Conservation (phyloP, 2,888 invertebrate species). For the Ochropleura leucogaster region DNA sequence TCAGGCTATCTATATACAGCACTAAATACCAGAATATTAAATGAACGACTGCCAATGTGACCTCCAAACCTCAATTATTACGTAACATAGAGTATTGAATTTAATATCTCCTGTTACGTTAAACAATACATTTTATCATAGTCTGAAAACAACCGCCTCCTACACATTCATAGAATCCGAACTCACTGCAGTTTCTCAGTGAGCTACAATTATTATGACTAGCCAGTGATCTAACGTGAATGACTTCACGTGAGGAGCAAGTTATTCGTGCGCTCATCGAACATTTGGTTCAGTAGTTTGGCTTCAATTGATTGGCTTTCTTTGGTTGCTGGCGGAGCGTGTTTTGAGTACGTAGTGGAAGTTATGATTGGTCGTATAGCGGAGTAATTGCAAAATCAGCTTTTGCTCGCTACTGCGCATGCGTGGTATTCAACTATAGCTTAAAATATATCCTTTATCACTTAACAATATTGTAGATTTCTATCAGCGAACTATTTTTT, state of each 20-base stretch:
- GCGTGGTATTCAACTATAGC: background rate
- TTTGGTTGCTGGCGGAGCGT: background rate
- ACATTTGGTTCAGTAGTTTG: conserved; percentile 26
- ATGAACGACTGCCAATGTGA: background rate
- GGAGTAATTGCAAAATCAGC: background rate
- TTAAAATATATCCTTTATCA: background rate
- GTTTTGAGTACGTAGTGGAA: background rate
- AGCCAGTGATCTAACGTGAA: conserved; percentile 1
- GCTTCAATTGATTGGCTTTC: conserved; percentile 24
- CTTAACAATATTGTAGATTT: background rate
- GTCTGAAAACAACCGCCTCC: background rate
- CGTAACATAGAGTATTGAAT: background rate
- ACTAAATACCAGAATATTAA: background rate
- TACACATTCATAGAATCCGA: background rate
- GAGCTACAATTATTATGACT: background rate
- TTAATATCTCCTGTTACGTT: background rate
- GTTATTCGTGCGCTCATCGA: conserved; percentile 8
- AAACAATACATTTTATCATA: background rate
- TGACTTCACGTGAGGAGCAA: conserved; percentile 8
- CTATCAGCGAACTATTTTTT: too few relatives aligned
- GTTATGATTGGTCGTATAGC: background rate
- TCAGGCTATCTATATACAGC: background rate
- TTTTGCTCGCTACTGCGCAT: background rate
- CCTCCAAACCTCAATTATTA: background rate
- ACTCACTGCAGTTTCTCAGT: background rate